Conservation (phyloP, 2,888 invertebrate genomes). For the Rhogogaster chlorosoma region DNA sequence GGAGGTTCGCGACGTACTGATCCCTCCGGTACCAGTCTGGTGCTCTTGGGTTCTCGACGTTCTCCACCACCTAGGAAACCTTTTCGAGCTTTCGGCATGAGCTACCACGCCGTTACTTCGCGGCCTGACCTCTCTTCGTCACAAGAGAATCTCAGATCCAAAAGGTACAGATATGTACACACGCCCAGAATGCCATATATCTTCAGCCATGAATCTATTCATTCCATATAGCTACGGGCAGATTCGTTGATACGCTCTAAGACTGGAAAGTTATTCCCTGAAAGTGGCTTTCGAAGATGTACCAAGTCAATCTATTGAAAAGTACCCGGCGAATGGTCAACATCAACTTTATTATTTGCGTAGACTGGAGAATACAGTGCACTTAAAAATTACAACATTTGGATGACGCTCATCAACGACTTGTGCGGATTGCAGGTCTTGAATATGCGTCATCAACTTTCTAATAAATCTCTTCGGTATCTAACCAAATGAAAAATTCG, state of each 20-base stretch:
- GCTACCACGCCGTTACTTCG: slow-evolving; percentile 19
- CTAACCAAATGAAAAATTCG: background rate
- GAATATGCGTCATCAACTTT: background rate
- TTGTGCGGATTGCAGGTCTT: background rate
- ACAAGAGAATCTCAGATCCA: background rate
- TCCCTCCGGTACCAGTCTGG: slow-evolving; percentile 21
- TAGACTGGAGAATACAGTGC: background rate
- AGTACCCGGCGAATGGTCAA: background rate
- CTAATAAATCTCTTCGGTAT: background rate
- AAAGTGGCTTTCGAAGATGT: background rate
- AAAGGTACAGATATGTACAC: background rate
- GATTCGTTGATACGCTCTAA: background rate
- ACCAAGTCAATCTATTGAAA: background rate
- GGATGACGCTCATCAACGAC: background rate
- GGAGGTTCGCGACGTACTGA: slow-evolving; percentile 72
- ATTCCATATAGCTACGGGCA: background rate
- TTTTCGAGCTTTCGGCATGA: slow-evolving; percentile 15
- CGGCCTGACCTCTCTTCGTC: slow-evolving; percentile 25
- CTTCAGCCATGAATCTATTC: background rate
- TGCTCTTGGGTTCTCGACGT: slow-evolving; percentile 35
- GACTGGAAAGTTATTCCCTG: background rate
- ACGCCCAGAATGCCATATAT: background rate
- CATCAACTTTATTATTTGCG: background rate
- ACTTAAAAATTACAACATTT: background rate
- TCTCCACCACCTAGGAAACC: slow-evolving; percentile 26